phyloP scores from a whole-genome alignment of 2,888 invertebrate genomes.

The Ichneumoninae sp. region DNA sequence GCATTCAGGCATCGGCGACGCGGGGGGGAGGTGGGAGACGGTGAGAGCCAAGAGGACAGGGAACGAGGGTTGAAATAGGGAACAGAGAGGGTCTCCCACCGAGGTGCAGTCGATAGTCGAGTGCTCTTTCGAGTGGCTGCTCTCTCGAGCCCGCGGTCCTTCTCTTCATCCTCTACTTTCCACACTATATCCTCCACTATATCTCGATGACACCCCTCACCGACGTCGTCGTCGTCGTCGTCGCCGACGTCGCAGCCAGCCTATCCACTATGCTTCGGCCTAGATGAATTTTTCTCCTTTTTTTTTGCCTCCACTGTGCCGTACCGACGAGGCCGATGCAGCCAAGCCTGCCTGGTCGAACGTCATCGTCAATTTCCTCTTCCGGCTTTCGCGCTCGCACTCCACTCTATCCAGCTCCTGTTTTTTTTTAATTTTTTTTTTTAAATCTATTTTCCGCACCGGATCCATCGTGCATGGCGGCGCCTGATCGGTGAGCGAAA shows the following conservation, averaged over 20 bases:
- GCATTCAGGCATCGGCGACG: slow-evolving; percentile 26
- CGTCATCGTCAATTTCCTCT: slow-evolving; percentile 68
- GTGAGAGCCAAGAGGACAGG: slow-evolving; percentile 21
- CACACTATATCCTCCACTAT: slow-evolving; percentile 59
- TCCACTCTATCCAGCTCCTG: slow-evolving; percentile 35
- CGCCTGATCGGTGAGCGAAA: slow-evolving; percentile 32
- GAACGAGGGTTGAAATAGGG: slow-evolving; percentile 42
- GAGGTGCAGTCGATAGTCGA: slow-evolving; percentile 65
- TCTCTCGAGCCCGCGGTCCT: slow-evolving; percentile 51
- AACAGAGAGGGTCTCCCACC: slow-evolving; percentile 15
- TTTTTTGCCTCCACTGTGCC: slow-evolving; percentile 43
- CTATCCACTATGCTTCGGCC: slow-evolving; percentile 44
- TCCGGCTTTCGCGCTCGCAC: slow-evolving; percentile 55
- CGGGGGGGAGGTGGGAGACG: not conserved
- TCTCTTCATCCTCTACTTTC: slow-evolving; percentile 50
- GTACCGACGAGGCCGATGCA: slow-evolving; percentile 43
- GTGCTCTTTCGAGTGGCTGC: slow-evolving; percentile 65
- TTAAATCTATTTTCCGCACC: slow-evolving; percentile 29
- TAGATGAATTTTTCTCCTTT: slow-evolving; percentile 54
- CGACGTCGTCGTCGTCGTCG: slow-evolving; percentile 17
- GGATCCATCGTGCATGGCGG: slow-evolving; percentile 42
- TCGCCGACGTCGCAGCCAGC: slow-evolving; percentile 30
- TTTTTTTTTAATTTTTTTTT: slow-evolving; percentile 20
- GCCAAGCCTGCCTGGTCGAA: slow-evolving; percentile 51
- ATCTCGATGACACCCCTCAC: slow-evolving; percentile 64